Percentiles rank a stretch among this genome's conserved stretches.
phyloP scores from a whole-genome alignment of 2,888 invertebrate species.

The Netelia inedita region DNA sequence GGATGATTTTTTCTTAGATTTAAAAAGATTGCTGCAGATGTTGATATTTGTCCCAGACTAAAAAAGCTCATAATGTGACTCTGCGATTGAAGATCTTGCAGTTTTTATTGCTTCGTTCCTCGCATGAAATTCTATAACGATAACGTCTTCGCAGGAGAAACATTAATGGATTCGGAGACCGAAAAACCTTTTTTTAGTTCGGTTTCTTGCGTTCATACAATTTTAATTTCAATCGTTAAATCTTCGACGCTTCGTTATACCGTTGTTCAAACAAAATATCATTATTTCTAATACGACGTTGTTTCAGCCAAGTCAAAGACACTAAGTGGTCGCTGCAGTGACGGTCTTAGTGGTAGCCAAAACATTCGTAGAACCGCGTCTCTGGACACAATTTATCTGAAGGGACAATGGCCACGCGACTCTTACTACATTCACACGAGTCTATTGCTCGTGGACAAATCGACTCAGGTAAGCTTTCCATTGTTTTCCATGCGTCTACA shows the following conservation, averaged over 20 bases:
- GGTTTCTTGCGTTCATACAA: constrained; percentile 28
- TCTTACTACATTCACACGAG: constrained; percentile 89
- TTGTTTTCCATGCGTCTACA: background rate
- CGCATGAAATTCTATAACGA: background rate
- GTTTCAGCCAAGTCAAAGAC: constrained; percentile 86
- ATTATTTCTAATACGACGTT: constrained; percentile 47
- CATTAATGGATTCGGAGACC: constrained; percentile 19
- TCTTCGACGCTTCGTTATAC: background rate
- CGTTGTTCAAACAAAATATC: background rate
- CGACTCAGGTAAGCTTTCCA: constrained; percentile 89
- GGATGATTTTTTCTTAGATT: too few relatives aligned
- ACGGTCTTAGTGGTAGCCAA: constrained; percentile 87
- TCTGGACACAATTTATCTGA: constrained; percentile 91
- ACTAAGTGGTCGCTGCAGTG: constrained; percentile 85
- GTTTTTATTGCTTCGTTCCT: background rate
- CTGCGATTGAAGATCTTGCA: background rate
- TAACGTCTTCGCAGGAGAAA: background rate
- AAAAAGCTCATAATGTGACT: background rate
- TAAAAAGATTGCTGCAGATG: background rate
- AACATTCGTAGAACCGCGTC: constrained; percentile 92
- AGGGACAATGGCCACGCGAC: constrained; percentile 92
- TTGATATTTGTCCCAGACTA: background rate
- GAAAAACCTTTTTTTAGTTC: constrained; percentile 40
- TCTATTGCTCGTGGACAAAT: constrained; percentile 91
- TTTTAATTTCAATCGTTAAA: background rate